Base-by-base conservation (phyloP, 2,113 vertebrate species). In the Poecilia latipinna region DNA sequence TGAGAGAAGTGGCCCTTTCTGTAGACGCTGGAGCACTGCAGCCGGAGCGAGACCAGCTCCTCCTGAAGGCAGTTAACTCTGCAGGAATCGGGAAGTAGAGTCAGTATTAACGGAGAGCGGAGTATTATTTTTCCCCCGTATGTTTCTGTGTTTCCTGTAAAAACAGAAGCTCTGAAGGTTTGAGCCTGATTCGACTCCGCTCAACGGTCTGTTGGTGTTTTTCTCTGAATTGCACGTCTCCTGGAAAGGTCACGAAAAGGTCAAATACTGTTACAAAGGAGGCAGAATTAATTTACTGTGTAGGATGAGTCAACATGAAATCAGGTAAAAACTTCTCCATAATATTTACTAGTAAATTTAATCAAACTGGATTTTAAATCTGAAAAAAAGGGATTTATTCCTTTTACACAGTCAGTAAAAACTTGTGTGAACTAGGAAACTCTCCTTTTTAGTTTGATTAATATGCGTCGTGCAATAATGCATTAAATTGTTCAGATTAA, bases 11-110 rank as follows among this genome's bases (percentile, higher is more conserved):
- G 95, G 0, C 97, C 97, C 74, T 97, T 98, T 75, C 97, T 96
- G 93, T 98, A 99, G 37, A 98, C 88, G 67, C 96, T 98, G 72
- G 96, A 96, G 91, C 97, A 99, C 80, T 98, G 96, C 62, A 98
- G 89, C 42, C 96, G 91, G 90, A 99, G 90, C 0, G 96, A 96
- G 88, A 98, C 96, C 92, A 99, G 95, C 90, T 99, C 97, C 29
- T 99, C 97, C 71, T 98, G 96, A 72, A 99, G 95, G 84, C 96
- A 90, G 71, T 96, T 94, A 69, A 95, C 95, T 93, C 98, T 99
- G 91, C 54, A 11, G 74, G 62, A 0, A 12, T 8, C 0, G 12
- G 60, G 13, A 61, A 29, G 4, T 7, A 24, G 3, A 11, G 31
- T 39, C 65, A 28, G n/a, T 17, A 42, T 12, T 42, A 42, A 42